Evolutionary conservation across 2,113 vertebrate genomes (phyloP).

Genomic region (Syngnathus scovelli): DNA sequence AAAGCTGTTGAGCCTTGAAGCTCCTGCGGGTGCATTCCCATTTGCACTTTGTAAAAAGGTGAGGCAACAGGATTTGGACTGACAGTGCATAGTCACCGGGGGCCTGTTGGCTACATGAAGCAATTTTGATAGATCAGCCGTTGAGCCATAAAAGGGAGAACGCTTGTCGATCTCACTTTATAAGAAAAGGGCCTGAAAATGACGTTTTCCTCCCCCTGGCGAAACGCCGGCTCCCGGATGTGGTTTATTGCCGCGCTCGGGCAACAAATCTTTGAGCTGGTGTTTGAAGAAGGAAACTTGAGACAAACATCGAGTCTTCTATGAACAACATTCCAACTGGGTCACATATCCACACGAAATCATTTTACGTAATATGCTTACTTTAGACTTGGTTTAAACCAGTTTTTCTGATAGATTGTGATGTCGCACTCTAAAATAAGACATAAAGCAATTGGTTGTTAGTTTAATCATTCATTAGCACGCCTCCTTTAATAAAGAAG

Average conservation of each 20-base stretch:
- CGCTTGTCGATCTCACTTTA: conserved; percentile 3
- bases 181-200: background rate
- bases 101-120: conserved; percentile 35
- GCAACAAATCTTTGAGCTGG: background rate
- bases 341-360: background rate
- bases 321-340: background rate
- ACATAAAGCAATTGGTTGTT: too few relatives aligned
- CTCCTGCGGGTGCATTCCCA: conserved; percentile 46
- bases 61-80: conserved; percentile 50
- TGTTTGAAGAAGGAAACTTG: background rate
- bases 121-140: conserved; percentile 60
- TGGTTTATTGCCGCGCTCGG: background rate
- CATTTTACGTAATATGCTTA: background rate
- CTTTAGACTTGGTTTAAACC: background rate
- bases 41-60: conserved; percentile 54
- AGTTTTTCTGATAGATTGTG: too few relatives aligned
- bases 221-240: background rate
- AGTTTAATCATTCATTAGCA: too few relatives aligned
- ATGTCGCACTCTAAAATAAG: too few relatives aligned
- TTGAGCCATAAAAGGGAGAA: conserved; percentile 15
- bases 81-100: conserved; percentile 56
- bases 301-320: background rate
- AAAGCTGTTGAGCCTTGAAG: conserved; percentile 49
- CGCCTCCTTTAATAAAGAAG: conserved; percentile 26
- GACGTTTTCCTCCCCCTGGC: background rate